Percentiles rank a stretch among this genome's conserved stretches.
These are phyloP conservation scores for Callosobruchus maculatus DNA, from an alignment of 2,888 invertebrate species.

Conservation along the genomic window DNA sequence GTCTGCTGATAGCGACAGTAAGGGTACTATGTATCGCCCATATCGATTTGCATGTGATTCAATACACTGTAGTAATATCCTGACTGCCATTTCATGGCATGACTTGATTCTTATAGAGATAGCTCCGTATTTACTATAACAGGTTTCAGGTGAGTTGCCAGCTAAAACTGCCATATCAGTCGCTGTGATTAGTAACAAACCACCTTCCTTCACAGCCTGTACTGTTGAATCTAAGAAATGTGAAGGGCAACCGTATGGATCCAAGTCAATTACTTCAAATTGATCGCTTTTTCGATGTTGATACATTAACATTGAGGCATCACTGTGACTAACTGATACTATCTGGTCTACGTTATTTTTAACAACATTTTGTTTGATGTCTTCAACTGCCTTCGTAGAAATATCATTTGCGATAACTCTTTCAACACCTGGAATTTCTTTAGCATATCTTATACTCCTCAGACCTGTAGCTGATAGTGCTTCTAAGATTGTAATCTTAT, in stretches of 20 bases:
- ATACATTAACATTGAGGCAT: slow-evolving; percentile 89
- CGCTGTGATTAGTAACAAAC: slow-evolving; percentile 89
- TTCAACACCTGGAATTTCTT: slow-evolving; percentile 81
- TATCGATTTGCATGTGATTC: slow-evolving; percentile 91
- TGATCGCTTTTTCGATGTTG: slow-evolving; percentile 64
- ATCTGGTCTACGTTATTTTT: slow-evolving; percentile 72
- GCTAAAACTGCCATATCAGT: slow-evolving; percentile 97
- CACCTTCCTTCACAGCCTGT: slow-evolving; percentile 75
- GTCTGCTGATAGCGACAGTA: slow-evolving; percentile 89
- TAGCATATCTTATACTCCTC: slow-evolving; percentile 92
- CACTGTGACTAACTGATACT: slow-evolving; percentile 73
- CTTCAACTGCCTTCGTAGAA: slow-evolving; percentile 77
- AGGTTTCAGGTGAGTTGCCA: slow-evolving; percentile 93
- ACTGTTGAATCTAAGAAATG: slow-evolving; percentile 89
- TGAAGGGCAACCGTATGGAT: slow-evolving; percentile 96
- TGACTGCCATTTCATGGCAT: slow-evolving; percentile 95
- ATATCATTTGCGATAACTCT: slow-evolving; percentile 90
- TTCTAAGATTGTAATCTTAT: slow-evolving; percentile 75
- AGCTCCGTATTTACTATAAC: slow-evolving; percentile 88
- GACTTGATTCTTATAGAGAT: slow-evolving; percentile 79
- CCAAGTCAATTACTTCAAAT: slow-evolving; percentile 90
- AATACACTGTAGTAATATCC: slow-evolving; percentile 87
- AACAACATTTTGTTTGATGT: slow-evolving; percentile 76
- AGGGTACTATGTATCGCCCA: slow-evolving; percentile 85
- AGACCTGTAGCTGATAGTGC: slow-evolving; percentile 95